These are phyloP conservation scores for Acleris cristana DNA, from an alignment of 2,888 invertebrate species.

Conservation along the genomic window DNA sequence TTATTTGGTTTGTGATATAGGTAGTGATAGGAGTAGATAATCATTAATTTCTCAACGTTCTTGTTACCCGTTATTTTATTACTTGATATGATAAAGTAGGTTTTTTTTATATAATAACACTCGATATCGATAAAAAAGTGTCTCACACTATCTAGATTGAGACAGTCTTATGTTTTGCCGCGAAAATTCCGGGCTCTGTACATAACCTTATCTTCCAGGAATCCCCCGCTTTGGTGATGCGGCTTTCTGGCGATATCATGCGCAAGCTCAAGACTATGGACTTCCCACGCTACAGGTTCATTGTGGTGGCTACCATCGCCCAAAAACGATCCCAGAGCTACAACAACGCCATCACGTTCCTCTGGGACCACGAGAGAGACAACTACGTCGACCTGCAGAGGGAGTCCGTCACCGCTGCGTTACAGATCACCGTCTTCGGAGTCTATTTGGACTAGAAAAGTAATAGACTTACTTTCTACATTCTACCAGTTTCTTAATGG, in stretches of 20 bases:
- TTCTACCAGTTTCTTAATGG: too few species aligned
- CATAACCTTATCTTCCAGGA: constrained; percentile 13
- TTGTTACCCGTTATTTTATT: too few species aligned
- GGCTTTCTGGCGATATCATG: constrained; percentile 58
- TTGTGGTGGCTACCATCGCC: constrained; percentile 63
- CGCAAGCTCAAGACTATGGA: constrained; percentile 56
- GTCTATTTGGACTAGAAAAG: constrained; percentile 62
- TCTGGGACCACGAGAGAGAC: constrained; percentile 72
- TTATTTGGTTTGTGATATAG: too few species aligned
- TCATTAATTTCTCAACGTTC: too few species aligned
- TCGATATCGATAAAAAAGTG: too few species aligned
- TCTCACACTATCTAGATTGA: too few species aligned
- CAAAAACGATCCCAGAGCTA: constrained; percentile 71
- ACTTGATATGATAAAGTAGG: too few species aligned
- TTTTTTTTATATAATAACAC: too few species aligned
- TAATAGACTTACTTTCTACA: too few species aligned
- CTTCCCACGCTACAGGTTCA: constrained; percentile 67
- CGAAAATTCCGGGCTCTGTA: too few species aligned
- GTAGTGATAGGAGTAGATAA: too few species aligned
- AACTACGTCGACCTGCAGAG: constrained; percentile 55
- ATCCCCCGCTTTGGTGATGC: constrained; percentile 17
- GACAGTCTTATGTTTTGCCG: too few species aligned
- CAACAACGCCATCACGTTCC: constrained; percentile 67
- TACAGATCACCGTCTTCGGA: constrained; percentile 71
- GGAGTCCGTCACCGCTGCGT: constrained; percentile 56